These are phyloP conservation scores for Coronaproctus castanopsis DNA, from an alignment of 2,888 invertebrate genomes.

Conservation along the genomic window DNA sequence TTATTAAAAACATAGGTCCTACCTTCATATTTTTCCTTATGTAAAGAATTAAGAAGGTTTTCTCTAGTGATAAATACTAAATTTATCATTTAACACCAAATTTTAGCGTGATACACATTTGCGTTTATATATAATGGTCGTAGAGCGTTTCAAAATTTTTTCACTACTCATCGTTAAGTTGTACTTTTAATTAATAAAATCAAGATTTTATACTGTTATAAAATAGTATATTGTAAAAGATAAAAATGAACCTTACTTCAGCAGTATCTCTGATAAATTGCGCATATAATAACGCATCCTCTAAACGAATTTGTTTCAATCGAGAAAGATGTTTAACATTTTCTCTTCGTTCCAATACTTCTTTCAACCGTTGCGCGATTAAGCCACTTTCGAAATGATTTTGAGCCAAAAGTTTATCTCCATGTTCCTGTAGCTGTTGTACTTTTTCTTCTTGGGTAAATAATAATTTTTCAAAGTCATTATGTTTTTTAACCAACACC, in stretches of 20 bases:
- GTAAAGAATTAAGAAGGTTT: too few relatives aligned
- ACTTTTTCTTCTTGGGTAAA: slow-evolving; percentile 76
- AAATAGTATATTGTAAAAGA: neutral
- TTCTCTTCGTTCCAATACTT: slow-evolving; percentile 47
- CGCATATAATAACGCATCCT: slow-evolving; percentile 59
- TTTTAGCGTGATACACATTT: too few relatives aligned
- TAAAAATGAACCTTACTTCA: slow-evolving; percentile 33
- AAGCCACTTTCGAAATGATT: slow-evolving; percentile 74
- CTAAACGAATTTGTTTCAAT: slow-evolving; percentile 44
- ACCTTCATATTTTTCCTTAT: too few relatives aligned
- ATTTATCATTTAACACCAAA: too few relatives aligned
- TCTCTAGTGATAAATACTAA: too few relatives aligned
- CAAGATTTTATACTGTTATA: neutral
- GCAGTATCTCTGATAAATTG: slow-evolving; percentile 81
- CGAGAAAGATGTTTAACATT: slow-evolving; percentile 45
- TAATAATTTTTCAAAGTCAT: slow-evolving; percentile 80
- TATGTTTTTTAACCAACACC: slow-evolving; percentile 74
- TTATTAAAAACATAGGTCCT: too few relatives aligned
- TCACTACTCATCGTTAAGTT: too few relatives aligned
- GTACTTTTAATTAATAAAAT: neutral
- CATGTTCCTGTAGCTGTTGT: slow-evolving; percentile 57
- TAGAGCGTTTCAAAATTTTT: too few relatives aligned
- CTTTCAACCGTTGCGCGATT: slow-evolving; percentile 51
- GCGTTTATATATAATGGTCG: too few relatives aligned
- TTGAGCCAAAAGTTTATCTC: slow-evolving; percentile 65